Percentiles rank a stretch among this genome's conserved stretches.
Evolutionary conservation across 2,888 invertebrate species (phyloP).

Genomic region (Punctoribates punctum): DNA sequence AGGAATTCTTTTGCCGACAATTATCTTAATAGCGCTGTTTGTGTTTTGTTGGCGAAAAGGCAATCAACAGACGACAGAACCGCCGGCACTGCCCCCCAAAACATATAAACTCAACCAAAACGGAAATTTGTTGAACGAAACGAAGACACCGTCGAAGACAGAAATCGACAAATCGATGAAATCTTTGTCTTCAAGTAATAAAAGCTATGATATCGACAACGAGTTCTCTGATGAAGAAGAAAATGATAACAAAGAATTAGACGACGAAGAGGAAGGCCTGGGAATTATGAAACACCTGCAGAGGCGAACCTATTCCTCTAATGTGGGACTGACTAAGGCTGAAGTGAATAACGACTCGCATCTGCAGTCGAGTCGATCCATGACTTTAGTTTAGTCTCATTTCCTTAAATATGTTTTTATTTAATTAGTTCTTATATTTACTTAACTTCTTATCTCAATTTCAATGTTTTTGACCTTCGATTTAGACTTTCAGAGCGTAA

Average conservation of each 20-base stretch:
- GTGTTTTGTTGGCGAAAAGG: conserved; percentile 42
- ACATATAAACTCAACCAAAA: not conserved
- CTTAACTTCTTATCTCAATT: not conserved
- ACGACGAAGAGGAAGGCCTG: not conserved
- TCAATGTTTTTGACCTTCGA: not conserved
- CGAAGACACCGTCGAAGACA: not conserved
- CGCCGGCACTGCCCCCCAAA: not conserved
- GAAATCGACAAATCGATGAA: not conserved
- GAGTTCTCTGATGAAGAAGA: not conserved
- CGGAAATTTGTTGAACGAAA: not conserved
- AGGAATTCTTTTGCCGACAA: conserved; percentile 1
- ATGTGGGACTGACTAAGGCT: not conserved
- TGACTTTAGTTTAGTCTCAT: conserved; percentile 3
- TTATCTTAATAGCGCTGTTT: not conserved
- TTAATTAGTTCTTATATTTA: not conserved
- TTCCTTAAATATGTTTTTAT: not conserved
- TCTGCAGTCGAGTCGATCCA: not conserved
- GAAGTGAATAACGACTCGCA: not conserved
- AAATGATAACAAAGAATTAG: not conserved
- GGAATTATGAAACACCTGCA: not conserved
- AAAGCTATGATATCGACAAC: conserved; percentile 21
- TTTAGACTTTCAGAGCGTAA: not conserved
- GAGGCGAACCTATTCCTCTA: not conserved
- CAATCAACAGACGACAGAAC: not conserved
- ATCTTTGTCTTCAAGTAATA: conserved; percentile 20